Percentiles rank a stretch among this genome's conserved stretches.
Evolutionary conservation across 92 coral and sea anemone species (phyloP).

Genomic region (Virgularia gustaviana): DNA sequence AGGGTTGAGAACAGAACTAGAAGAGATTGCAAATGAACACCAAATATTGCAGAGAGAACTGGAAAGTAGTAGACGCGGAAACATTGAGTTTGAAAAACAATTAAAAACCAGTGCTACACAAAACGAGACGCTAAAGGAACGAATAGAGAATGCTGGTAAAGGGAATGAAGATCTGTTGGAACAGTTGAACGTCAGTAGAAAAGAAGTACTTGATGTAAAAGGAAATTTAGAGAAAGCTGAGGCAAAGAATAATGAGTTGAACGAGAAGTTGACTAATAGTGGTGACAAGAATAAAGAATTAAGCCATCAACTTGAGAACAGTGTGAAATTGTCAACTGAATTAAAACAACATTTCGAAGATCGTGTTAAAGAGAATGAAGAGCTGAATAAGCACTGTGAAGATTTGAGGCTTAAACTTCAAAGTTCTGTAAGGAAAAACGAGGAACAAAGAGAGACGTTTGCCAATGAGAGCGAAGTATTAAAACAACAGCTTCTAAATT

Average conservation of each 20-base stretch:
- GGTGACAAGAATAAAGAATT: not conserved
- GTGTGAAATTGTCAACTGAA: not conserved
- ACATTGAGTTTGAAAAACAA: slow-evolving; percentile 1
- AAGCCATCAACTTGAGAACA: not conserved
- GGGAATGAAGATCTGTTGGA: not conserved
- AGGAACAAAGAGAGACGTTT: not conserved
- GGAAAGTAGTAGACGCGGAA: not conserved
- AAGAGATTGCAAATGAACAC: not conserved
- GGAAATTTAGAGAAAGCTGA: not conserved
- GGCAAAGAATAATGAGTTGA: not conserved
- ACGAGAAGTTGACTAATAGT: not conserved
- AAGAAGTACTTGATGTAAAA: not conserved
- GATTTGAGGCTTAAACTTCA: not conserved
- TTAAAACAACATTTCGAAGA: not conserved
- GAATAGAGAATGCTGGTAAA: not conserved
- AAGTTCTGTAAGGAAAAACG: not conserved
- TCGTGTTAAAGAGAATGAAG: not conserved
- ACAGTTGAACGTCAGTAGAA: not conserved
- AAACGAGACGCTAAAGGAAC: slow-evolving; percentile 10
- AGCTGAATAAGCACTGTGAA: not conserved
- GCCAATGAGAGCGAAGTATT: slow-evolving; percentile 2
- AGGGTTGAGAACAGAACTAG: not conserved
- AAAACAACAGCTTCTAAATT: slow-evolving; percentile 12
- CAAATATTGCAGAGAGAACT: not conserved
- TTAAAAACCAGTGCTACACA: not conserved